phyloP scores from a whole-genome alignment of 2,797 vertebrate species.

The Pipistrellus nathusii region DNA sequence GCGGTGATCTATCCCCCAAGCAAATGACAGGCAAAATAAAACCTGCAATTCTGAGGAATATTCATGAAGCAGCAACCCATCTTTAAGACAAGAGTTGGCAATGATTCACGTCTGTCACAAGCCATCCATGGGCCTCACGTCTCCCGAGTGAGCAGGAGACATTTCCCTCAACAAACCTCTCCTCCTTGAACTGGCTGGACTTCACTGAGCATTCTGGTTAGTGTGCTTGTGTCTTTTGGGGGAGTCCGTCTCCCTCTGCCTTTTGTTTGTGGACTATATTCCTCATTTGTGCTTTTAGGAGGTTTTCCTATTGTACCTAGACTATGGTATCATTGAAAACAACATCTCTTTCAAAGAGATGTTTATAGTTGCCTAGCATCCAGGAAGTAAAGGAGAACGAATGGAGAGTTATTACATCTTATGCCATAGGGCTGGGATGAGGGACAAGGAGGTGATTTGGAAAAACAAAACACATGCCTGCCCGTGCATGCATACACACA shows the following conservation, averaged over 20 bases:
- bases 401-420: background rate
- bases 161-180: background rate
- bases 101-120: background rate
- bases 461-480: background rate
- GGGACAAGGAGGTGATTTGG: slow-evolving; percentile 6
- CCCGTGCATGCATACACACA: background rate
- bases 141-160: background rate
- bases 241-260: background rate
- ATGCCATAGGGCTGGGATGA: background rate
- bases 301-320: background rate
- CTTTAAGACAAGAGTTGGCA: background rate
- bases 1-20: background rate
- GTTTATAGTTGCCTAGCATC: slow-evolving; percentile 11
- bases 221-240: background rate
- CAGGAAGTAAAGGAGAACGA: slow-evolving; percentile 54
- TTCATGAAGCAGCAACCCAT: background rate
- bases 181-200: background rate
- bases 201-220: slow-evolving; percentile 27
- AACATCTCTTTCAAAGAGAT: slow-evolving; percentile 62
- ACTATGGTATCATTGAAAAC: background rate
- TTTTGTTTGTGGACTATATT: background rate
- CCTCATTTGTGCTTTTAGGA: background rate
- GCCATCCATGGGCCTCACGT: background rate
- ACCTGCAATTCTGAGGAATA: background rate
- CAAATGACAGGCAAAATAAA: slow-evolving; percentile 22